Base-by-base conservation (phyloP, 2,797 vertebrate genomes). In the Sparidentex hasta region DNA sequence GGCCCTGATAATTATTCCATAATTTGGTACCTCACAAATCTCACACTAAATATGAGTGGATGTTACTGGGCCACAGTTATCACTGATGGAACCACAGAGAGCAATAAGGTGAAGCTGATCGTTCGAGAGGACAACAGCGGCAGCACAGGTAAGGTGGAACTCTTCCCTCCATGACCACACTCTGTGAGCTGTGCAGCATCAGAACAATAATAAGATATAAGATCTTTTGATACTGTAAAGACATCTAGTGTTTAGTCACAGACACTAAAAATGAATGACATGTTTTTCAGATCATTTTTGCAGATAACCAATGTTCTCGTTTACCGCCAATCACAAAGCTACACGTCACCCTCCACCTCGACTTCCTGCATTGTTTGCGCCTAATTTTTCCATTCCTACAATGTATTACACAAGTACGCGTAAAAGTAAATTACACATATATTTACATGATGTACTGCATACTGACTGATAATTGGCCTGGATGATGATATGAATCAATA, bases 21-120 rank as follows among this genome's bases (percentile, higher is more conserved):
- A 41, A 1, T 11, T 11, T 90, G 50, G 59, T 18, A 54, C 64
- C 81, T 92, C 7, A 47, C 7, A 54, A 89, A 88, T 33, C 84
- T 91, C 1, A 80, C 0, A 1, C 0, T 0, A 0, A 38, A 14
- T 23, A 0, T 90, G 14, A 74, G 21, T 13, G 41, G 63, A 2
- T 1, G 0, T 4, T 94, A 94, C 66, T 76, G 0, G 57, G 85
- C 50, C n/a, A 55, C 0, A 38, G 2, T 90, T 1, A 67, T 81
- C 11, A 0, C 0, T 0, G 1, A 0, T 0, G 3, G 0, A 17
- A 0, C 0, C 0, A 5, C 0, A 13, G 0, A 23, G 5, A 92
- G 92, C 54, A 46, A 63, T 1, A 20, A 0, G 29, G 80, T 91
- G 25, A 0, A 46, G 0, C 80, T 94, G 50, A 62, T 3, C 0